Conservation (phyloP, 2,113 vertebrate genomes). For the Sakesphorus luctuosus region DNA sequence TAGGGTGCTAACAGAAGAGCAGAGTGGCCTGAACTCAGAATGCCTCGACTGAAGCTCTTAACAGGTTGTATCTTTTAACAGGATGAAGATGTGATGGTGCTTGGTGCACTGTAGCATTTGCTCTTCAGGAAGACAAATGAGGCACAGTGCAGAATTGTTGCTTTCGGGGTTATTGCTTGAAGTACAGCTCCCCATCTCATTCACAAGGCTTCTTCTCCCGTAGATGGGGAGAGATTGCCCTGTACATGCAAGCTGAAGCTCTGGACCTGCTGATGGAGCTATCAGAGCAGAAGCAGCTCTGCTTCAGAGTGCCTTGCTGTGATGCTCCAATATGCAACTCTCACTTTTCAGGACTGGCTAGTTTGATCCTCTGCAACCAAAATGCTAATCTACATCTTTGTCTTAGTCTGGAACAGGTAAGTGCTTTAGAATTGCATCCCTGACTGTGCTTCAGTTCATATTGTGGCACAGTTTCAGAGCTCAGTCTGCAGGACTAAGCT, state of each 20-base stretch:
- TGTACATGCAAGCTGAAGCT: background rate
- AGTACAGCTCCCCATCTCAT: background rate
- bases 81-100: background rate
- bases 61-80: background rate
- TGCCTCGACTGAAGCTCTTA: background rate
- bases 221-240: background rate
- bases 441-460: background rate
- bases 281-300: background rate
- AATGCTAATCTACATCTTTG: background rate
- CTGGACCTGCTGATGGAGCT: background rate
- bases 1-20: background rate
- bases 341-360: background rate
- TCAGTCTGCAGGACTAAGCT: background rate
- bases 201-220: background rate
- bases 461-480: background rate
- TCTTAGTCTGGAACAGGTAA: background rate
- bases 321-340: background rate
- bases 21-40: background rate
- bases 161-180: background rate
- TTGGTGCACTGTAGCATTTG: accelerated
- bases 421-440: background rate
- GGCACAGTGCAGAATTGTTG: background rate
- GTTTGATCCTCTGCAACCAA: background rate
- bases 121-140: background rate
- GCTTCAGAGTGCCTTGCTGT: background rate